These are phyloP conservation scores for Sebastolobus altivelis DNA, from an alignment of 2,797 vertebrate genomes.

Conservation along the genomic window DNA sequence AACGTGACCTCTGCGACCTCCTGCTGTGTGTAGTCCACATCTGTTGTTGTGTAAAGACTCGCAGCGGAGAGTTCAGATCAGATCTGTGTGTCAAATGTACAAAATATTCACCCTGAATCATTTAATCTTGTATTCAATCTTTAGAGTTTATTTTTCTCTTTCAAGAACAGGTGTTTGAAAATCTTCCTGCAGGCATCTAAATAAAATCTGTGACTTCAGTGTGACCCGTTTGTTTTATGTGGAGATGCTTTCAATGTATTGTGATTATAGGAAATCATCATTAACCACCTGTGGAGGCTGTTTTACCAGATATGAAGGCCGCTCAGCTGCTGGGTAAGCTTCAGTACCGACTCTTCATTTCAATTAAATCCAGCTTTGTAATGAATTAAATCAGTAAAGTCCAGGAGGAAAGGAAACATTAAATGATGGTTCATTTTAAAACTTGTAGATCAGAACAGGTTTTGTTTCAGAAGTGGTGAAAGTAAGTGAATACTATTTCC, in stretches of 20 bases:
- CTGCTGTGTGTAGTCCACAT: constrained; percentile 4
- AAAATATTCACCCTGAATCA: background rate
- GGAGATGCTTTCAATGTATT: background rate
- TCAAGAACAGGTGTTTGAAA: background rate
- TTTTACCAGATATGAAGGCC: background rate
- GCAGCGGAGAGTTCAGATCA: background rate
- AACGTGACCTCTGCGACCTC: background rate
- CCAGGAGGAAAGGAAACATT: background rate
- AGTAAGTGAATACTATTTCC: too few relatives aligned
- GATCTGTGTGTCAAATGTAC: constrained; percentile 6
- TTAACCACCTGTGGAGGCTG: background rate
- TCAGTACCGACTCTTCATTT: background rate
- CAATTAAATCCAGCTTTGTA: background rate
- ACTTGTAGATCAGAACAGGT: too few relatives aligned
- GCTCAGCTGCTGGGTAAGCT: background rate
- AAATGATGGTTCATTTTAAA: background rate
- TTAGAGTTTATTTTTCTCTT: background rate
- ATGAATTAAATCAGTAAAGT: background rate
- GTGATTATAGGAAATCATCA: background rate
- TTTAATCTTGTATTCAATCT: background rate
- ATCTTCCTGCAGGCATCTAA: background rate
- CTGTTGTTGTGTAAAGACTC: constrained; percentile 3
- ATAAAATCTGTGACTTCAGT: constrained; percentile 5
- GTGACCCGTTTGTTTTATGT: background rate
- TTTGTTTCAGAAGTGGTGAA: too few relatives aligned